A percentile compares a stretch with the other conserved stretches of the same genome.
Conservation (phyloP, 2,797 vertebrate species). For the Thamnophis elegans region DNA sequence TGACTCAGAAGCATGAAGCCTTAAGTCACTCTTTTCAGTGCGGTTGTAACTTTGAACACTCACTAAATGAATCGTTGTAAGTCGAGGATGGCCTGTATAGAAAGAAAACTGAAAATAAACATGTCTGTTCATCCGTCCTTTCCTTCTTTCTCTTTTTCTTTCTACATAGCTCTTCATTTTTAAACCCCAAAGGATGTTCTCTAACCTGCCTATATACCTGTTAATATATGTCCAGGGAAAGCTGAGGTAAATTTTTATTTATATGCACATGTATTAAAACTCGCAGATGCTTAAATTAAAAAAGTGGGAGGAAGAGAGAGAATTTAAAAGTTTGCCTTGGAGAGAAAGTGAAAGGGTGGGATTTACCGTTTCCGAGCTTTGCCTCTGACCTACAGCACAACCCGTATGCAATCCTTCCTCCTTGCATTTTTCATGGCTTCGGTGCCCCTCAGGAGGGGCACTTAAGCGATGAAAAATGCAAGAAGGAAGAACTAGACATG, state of each 20-base stretch:
- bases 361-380: not conserved
- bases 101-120: too few relatives aligned
- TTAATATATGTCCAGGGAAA: not conserved
- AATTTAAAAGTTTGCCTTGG: not conserved
- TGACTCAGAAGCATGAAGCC: too few relatives aligned
- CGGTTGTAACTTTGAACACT: too few relatives aligned
- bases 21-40: too few relatives aligned
- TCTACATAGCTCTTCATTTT: not conserved
- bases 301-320: not conserved
- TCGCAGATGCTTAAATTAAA: not conserved
- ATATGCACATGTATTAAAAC: not conserved
- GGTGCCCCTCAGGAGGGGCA: not conserved
- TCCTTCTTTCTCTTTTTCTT: not conserved
- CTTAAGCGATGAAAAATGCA: not conserved
- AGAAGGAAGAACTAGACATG: not conserved
- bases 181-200: not conserved
- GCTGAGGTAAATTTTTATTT: not conserved
- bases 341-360: not conserved
- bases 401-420: not conserved
- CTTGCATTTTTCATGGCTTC: not conserved
- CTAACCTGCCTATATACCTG: not conserved
- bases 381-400: not conserved
- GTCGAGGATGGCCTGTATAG: too few relatives aligned
- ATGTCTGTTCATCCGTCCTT: not conserved
- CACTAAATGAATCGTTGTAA: too few relatives aligned